Evolutionary conservation across 2,797 vertebrate species (phyloP).

Genomic region (Pseudochaenichthys georgianus): DNA sequence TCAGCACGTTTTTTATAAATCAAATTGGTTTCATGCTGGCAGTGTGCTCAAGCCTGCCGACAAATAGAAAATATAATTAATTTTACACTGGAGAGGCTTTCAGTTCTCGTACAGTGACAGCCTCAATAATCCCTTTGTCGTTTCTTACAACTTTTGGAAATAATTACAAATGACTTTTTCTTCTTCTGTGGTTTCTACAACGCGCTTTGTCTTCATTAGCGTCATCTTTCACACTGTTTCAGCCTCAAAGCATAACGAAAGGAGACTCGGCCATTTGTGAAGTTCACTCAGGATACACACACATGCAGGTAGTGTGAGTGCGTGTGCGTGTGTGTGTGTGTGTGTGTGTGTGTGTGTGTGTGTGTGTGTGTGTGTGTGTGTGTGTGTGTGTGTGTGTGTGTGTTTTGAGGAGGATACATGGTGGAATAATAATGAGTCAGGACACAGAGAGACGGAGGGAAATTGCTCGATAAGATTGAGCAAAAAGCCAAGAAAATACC

Average conservation of each 20-base stretch:
- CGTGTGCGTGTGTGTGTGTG: no score
- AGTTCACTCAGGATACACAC: neutral
- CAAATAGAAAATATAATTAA: conserved; percentile 30
- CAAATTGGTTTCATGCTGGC: conserved; percentile 10
- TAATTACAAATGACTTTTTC: conserved; percentile 42
- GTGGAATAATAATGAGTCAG: conserved; percentile 37
- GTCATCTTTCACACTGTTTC: conserved; percentile 30
- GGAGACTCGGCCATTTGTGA: conserved; percentile 2
- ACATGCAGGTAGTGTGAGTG: no score
- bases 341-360: no score
- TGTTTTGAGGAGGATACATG: neutral
- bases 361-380: no score
- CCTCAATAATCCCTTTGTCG: conserved; percentile 7
- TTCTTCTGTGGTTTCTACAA: conserved; percentile 15
- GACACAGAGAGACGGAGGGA: neutral
- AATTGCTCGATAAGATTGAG: neutral
- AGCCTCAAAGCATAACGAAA: conserved; percentile 27
- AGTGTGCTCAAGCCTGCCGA: conserved; percentile 31
- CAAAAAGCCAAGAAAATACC: conserved; percentile 17
- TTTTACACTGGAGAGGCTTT: conserved; percentile 30
- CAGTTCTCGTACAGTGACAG: conserved; percentile 9
- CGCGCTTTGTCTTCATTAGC: conserved; percentile 35
- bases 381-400: no score
- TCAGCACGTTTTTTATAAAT: conserved; percentile 23
- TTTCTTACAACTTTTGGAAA: neutral